Evolutionary conservation across 53 echinoderm and acorn worm genomes (phyloP).

Genomic region (Arbacia lixula): DNA sequence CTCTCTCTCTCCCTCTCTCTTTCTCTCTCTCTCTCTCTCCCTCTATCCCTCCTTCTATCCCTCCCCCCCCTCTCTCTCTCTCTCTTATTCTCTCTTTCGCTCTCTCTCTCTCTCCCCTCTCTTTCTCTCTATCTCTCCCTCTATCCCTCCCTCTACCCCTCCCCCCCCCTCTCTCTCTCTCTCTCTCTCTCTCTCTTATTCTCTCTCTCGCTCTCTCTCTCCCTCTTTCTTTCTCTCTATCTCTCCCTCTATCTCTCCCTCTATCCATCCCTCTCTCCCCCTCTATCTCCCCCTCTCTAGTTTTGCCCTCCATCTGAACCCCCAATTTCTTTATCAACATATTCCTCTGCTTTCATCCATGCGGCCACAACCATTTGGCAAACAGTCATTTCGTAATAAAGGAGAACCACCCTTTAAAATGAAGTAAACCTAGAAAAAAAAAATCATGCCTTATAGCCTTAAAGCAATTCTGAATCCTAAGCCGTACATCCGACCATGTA

Average conservation of each 20-base stretch:
- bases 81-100: neutral
- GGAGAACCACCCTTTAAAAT: no score
- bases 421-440: no score
- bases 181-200: neutral
- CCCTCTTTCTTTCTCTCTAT: neutral
- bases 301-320: neutral
- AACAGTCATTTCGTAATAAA: no score
- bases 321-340: neutral
- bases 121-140: neutral
- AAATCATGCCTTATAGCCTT: no score
- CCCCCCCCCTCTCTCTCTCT: neutral
- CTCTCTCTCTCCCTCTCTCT: neutral
- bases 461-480: no score
- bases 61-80: neutral
- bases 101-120: neutral
- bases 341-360: neutral
- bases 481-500: no score
- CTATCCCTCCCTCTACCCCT: neutral
- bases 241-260: neutral
- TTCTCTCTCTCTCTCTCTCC: neutral
- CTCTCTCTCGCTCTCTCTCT: neutral
- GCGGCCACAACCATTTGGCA: neutral
- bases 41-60: neutral
- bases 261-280: neutral
- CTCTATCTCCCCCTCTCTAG: neutral